A percentile compares a stretch with the other conserved stretches of the same genome.
Evolutionary conservation across 2,797 vertebrate species (phyloP).

Genomic region (Aeoliscus strigatus): DNA sequence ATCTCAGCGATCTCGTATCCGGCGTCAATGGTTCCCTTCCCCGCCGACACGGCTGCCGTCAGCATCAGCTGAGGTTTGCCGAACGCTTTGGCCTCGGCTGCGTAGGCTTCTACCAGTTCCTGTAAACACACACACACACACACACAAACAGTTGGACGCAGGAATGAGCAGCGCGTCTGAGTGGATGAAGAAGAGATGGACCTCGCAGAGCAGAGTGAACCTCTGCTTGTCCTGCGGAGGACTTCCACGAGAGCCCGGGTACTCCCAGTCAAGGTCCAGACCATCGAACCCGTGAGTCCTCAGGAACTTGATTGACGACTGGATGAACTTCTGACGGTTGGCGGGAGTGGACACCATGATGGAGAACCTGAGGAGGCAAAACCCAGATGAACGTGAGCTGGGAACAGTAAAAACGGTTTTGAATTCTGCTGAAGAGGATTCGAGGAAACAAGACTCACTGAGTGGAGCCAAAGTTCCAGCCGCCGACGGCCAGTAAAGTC

Average conservation of each 20-base stretch:
- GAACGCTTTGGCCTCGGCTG: constrained; percentile 50
- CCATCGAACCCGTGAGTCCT: constrained; percentile 75
- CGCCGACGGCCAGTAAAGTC: constrained; percentile 78
- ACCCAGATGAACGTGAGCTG: no score
- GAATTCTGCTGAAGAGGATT: no score
- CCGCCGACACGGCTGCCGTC: constrained; percentile 70
- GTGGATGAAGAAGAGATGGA: no score
- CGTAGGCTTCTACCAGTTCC: constrained; percentile 67
- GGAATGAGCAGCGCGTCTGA: no score
- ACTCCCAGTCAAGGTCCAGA: constrained; percentile 82
- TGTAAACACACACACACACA: constrained; percentile 20
- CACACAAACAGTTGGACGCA: no score
- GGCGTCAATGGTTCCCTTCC: constrained; percentile 55
- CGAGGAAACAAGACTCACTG: constrained; percentile 71
- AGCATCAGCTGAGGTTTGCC: constrained; percentile 58
- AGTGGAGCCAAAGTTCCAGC: constrained; percentile 78
- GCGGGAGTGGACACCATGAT: constrained; percentile 60
- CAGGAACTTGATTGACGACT: constrained; percentile 70
- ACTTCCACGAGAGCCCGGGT: constrained; percentile 77
- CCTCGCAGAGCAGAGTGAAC: constrained; percentile 73
- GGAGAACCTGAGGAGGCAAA: constrained; percentile 66
- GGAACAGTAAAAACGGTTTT: no score
- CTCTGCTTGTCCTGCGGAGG: constrained; percentile 68
- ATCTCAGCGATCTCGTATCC: constrained; percentile 71
- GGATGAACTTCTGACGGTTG: constrained; percentile 72